Base-by-base conservation (phyloP, 2,888 invertebrate species). In the Halocaridina rubra region DNA sequence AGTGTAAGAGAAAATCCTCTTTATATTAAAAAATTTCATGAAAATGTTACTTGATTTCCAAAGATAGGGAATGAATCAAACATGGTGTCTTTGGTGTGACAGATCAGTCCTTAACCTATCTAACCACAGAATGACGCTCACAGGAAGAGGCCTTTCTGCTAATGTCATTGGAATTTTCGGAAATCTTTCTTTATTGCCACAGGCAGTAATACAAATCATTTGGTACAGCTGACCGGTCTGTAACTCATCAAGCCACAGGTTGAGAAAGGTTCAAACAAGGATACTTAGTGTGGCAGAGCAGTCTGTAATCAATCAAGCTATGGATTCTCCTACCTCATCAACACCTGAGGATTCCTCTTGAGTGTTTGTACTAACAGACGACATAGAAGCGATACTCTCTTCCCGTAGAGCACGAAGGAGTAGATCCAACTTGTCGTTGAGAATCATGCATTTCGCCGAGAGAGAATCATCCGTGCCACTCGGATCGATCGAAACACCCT, bases 401-500 rank as follows among this genome's bases (percentile, higher is more conserved):
- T 94, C 94, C 84, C 94, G 94, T 88, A 96, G 91, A 0, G 95
- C 94, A 90, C 94, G 93, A 89, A 96, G 91, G 72, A 96, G 91
- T 90, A 94, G 92, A 89, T 94, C 94, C 84, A 96, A 92, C 91
- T 96, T 96, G 89, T 95, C 94, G 89, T 94, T 94, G 87, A 96
- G 92, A 79, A 94, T 92, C 89, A 94, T 94, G 90, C 95, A 96
- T 92, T 95, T 94, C 88, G 93, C 92, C 71, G 92, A 91, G 88
- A 95, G 91, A 53, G 89, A 82, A 79, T 90, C 88, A 80, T 90
- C 89, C 88, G 89, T 84, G 80, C 89, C 76, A 30, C 32, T 46
- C n/a, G 30, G 67, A 32, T 86, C 59, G 72, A 80, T 71, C 19
- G 53, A 53, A 61, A 88, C 46, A 78, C 78, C 57, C 16, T 87